Evolutionary conservation across 2,888 invertebrate genomes (phyloP), one percentile per base, ranked within the genome.

Genomic region (Cataglyphis albicans): DNA sequence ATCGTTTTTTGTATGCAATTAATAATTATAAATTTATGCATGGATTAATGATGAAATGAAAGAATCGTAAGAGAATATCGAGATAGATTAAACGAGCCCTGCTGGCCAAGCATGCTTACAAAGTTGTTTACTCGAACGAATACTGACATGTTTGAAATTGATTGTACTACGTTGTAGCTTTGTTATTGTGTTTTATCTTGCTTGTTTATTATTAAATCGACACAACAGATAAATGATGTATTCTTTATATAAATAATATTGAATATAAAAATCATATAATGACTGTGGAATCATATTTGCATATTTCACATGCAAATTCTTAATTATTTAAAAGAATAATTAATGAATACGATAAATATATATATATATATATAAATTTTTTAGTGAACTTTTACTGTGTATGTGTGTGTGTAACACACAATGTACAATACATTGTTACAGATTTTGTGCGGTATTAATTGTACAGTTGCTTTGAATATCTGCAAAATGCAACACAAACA

Each of bases 61-160:
- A 76, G 38, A 70, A 57, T 12, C 0, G 18, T 35, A 78, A 70
- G 32, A 70, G 41, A 78, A 68, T 55, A 57, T 76, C 29, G 67
- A 15, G 38, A 3, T 67, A 55, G 38, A 76, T 70, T 68, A 70
- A 57, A 78, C 76, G 21, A 12, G n/a, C 29, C 41, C 7, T 29
- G 32, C 18, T 57, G 12, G 29, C n/a, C 4, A 52, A 68, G 38
- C 38, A 67, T n/a, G 68, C 15, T 76, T 57, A 57, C 76, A 10
- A 78, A 70, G 59, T 78, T 78, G 57, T 70, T 70, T 44, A 21
- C 12, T 70, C 32, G 70, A 48, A 61, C 55, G 4, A 68, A 68
- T 10, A 52, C 12, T 29, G 41, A 18, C 6, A 38, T 70, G 18
- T 70, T 78, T 68, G 57, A 78, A 78, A 78, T 70, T 78, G 78